Evolutionary conservation across 2,888 invertebrate genomes (phyloP), one percentile per base, ranked within the genome.

Genomic region (Catocala nupta): DNA sequence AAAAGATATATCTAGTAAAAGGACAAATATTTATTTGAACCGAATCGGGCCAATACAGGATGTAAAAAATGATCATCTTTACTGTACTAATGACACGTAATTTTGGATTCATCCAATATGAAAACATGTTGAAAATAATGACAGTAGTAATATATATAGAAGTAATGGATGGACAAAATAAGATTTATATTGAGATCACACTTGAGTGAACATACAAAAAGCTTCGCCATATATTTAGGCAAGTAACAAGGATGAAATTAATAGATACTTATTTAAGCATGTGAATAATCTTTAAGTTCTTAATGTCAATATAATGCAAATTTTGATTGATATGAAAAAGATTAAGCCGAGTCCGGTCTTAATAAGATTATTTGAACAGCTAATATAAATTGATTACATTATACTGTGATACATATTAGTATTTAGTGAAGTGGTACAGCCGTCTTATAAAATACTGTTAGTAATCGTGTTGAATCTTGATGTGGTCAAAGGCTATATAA

Each of bases 281-380:
- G 45, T 10, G 36, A 36, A 25, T 45, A 12, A n/a, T 44, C 45
- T n/a, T 54, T 47, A 45, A 13, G 34, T 12, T 56, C 42, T 49
- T 49, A 49, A 49, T 56, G 49, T 49, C 34, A 56, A 56, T 55
- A 25, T 25, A 43, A 54, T 43, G 48, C 53, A 48, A 52, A 59
- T 52, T 45, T 45, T 52, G 13, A 59, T 59, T 47, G 39, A 54
- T 34, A 12, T 48, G 13, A 48, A 11, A 36, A 45, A 52, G 16
- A 45, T 51, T 36, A 16, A 36, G 12, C 12, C 5, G 39, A 45
- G 11, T 42, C 45, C n/a, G 9, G 36, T 25, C 8, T n/a, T 9
- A 8, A 52, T 33, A 48, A 48, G 11, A 42, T 53, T 39, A 47
- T 25, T 47, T 47, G 47, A 7, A 47, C 4, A 16, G 16, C 16